Conservation (phyloP, 2,113 vertebrate genomes). For the Typhlomys cinereus region DNA sequence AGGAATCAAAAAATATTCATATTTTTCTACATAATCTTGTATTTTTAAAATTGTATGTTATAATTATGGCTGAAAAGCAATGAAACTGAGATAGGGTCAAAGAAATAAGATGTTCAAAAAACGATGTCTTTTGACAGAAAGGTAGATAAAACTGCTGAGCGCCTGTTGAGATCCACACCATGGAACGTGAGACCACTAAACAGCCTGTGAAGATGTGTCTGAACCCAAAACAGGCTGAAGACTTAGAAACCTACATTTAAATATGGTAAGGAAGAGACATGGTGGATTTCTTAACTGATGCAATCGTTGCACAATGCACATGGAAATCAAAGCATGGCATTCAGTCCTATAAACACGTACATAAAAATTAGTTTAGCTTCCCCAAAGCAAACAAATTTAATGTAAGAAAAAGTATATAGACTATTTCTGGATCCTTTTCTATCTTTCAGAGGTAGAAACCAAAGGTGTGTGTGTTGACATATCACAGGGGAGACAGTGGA, state of each 20-base stretch:
- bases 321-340: neutral
- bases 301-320: neutral
- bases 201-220: neutral
- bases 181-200: neutral
- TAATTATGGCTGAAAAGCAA: neutral
- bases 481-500: neutral
- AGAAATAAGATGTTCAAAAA: neutral
- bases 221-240: neutral
- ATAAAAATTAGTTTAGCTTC: neutral
- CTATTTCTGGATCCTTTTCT: neutral
- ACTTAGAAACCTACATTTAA: neutral
- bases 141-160: neutral
- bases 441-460: neutral
- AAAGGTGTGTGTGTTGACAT: neutral
- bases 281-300: neutral
- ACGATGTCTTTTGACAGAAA: neutral
- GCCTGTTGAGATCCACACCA: neutral
- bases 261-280: neutral
- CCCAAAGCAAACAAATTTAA: neutral
- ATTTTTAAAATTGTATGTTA: neutral
- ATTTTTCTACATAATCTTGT: neutral
- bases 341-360: neutral
- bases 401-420: neutral
- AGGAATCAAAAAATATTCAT: neutral
- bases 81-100: neutral